Conservation (phyloP, 2,113 vertebrate species). For the Oxygymnocypris stewartii region DNA sequence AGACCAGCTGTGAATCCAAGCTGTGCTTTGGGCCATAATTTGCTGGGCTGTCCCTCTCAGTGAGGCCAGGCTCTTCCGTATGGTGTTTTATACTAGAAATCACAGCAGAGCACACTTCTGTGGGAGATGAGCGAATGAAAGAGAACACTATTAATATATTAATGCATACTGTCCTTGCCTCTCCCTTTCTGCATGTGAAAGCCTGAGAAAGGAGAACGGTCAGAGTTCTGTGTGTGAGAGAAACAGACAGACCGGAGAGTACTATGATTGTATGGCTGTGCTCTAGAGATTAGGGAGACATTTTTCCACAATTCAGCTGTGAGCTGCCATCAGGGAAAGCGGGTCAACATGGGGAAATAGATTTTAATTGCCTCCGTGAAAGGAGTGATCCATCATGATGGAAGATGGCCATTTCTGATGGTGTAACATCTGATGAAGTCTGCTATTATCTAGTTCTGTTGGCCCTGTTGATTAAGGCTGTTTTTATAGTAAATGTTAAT, state of each 20-base stretch:
- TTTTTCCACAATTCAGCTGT: not conserved
- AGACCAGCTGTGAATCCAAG: not conserved
- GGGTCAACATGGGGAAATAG: not conserved
- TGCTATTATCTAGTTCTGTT: not conserved
- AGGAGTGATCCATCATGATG: not conserved
- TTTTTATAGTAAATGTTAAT: not conserved
- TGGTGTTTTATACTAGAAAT: slow-evolving; percentile 10
- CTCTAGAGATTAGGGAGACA: not conserved
- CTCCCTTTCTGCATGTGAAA: not conserved
- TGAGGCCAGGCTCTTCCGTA: not conserved
- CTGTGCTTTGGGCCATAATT: slow-evolving; percentile 9
- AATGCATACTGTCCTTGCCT: slow-evolving; percentile 31
- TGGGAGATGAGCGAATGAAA: slow-evolving; percentile 19
- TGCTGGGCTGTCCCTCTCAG: not conserved
- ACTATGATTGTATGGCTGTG: not conserved
- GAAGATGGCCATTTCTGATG: not conserved
- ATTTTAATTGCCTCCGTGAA: slow-evolving; percentile 7
- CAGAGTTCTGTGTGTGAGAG: slow-evolving; percentile 19
- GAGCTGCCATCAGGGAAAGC: not conserved
- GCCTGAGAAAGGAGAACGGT: slow-evolving; percentile 18
- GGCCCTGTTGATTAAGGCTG: not conserved
- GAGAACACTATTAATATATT: slow-evolving; percentile 38
- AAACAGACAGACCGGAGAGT: slow-evolving; percentile 25
- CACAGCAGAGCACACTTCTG: slow-evolving; percentile 1
- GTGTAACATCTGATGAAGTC: not conserved